Evolutionary conservation across 2,113 vertebrate species (phyloP), one percentile per base, ranked within the genome.

Genomic region (Corythornis madagascariensis): DNA sequence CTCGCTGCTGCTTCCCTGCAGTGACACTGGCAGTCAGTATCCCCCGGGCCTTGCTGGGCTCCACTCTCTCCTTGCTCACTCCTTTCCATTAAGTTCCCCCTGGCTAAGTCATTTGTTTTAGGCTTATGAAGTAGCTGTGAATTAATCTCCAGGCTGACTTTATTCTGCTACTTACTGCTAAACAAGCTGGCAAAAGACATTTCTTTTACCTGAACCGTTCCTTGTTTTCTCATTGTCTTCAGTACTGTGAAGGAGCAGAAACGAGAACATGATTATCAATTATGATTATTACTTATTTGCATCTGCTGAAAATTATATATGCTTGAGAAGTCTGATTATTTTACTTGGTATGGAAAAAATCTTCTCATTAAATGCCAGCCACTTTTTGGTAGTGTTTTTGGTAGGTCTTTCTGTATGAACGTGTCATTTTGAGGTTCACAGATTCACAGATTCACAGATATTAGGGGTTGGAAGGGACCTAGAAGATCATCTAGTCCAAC

Each of bases 61-160:
- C 76, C 28, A 10, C 0, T 0, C 28, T 48, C n/a, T 50, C 61
- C 64, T 74, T 86, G 48, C 60, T 87, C 65, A 17, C 66, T 65
- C 60, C 86, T 79, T 89, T 87, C 81, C 40, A 4, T 88, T 90
- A 64, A 1, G 1, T 76, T 93, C 48, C 71, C 74, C 48, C 45
- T 47, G 70, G 53, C 59, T 66, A 70, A 91, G 64, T 90, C 70
- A 75, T 86, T 89, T 91, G 60, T 17, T 92, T 67, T 29, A 89
- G 55, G 52, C 33, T 92, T 84, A 61, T 40, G 69, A 83, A 84
- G 60, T 59, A 60, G 35, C 38, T 63, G 42, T 71, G 83, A 90
- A 92, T 83, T 88, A 80, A 77, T 95, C 82, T 88, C 84, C 26
- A 82, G 71, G 66, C 74, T 83, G 75, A 40, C 48, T 93, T 88